Percentiles rank a stretch among this genome's conserved stretches.
Evolutionary conservation across 2,797 vertebrate species (phyloP).

Genomic region (Trematomus bernacchii): DNA sequence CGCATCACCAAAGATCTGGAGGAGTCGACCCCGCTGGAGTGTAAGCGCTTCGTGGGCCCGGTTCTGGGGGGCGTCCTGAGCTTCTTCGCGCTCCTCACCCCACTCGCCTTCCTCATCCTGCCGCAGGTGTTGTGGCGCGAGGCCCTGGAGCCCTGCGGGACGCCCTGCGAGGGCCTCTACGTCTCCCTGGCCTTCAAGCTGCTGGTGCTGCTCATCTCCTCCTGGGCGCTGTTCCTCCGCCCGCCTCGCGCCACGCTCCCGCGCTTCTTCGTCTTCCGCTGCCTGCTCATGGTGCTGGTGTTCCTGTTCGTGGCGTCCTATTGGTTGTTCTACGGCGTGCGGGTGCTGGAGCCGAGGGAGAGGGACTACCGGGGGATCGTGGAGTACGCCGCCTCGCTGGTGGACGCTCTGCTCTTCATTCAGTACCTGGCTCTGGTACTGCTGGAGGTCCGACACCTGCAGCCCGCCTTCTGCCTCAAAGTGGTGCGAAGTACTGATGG

Average conservation of each 20-base stretch:
- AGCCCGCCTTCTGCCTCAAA: conserved; percentile 94
- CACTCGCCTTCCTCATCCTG: conserved; percentile 92
- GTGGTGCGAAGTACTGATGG: conserved; percentile 93
- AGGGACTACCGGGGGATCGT: conserved; percentile 92
- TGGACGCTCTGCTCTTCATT: conserved; percentile 93
- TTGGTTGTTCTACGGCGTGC: conserved; percentile 94
- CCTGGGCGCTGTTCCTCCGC: conserved; percentile 94
- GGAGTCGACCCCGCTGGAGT: conserved; percentile 91
- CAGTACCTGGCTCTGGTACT: conserved; percentile 94
- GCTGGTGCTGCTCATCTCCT: conserved; percentile 92
- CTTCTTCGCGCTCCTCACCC: conserved; percentile 91
- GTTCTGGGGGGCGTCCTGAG: conserved; percentile 88
- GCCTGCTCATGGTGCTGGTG: conserved; percentile 92
- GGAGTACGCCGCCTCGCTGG: conserved; percentile 91
- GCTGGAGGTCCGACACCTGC: conserved; percentile 92
- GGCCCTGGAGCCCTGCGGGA: conserved; percentile 88
- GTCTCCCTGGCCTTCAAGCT: conserved; percentile 96
- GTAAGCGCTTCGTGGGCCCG: conserved; percentile 89
- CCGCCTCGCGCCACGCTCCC: conserved; percentile 91
- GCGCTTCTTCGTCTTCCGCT: conserved; percentile 90
- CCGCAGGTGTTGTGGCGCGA: conserved; percentile 93
- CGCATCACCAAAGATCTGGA: conserved; percentile 94
- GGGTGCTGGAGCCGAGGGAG: conserved; percentile 89
- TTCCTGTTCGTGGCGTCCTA: conserved; percentile 94
- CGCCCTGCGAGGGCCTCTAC: conserved; percentile 93